Evolutionary conservation across 2,113 vertebrate genomes (phyloP).

Genomic region (Oryzias curvinotus): DNA sequence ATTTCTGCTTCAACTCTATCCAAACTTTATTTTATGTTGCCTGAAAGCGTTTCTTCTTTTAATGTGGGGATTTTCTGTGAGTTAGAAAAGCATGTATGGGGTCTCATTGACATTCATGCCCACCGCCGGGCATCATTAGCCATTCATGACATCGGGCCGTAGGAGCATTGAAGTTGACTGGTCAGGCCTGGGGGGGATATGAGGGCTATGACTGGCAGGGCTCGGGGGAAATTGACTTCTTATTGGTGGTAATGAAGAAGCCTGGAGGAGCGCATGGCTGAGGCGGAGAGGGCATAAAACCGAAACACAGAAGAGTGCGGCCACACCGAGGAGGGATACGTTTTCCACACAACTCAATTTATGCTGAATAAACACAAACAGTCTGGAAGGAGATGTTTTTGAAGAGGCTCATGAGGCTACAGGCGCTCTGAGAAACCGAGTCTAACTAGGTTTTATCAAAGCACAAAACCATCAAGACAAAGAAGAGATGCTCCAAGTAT

Average conservation of each 20-base stretch:
- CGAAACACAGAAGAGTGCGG: slow-evolving; percentile 22
- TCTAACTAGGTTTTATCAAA: not conserved
- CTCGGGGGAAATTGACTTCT: slow-evolving; percentile 60
- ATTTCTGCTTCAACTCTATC: not conserved
- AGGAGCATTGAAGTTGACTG: slow-evolving; percentile 56
- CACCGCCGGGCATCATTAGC: slow-evolving; percentile 40
- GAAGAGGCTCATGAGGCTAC: not conserved
- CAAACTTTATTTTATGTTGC: not conserved
- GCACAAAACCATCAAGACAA: too few relatives aligned
- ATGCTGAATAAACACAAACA: slow-evolving; percentile 10
- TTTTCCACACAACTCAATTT: slow-evolving; percentile 23
- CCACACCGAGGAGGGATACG: slow-evolving; percentile 7
- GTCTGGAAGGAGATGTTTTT: slow-evolving; percentile 1
- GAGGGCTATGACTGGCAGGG: slow-evolving; percentile 55
- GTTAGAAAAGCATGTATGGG: slow-evolving; percentile 1
- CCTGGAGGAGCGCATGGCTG: slow-evolving; percentile 34
- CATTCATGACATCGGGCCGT: slow-evolving; percentile 51
- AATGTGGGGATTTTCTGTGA: not conserved
- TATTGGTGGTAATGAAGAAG: slow-evolving; percentile 66
- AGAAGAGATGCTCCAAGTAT: too few relatives aligned
- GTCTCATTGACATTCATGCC: slow-evolving; percentile 54
- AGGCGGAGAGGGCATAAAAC: slow-evolving; percentile 42
- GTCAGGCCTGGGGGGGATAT: slow-evolving; percentile 47
- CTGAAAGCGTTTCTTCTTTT: slow-evolving; percentile 10
- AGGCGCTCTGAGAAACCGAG: not conserved